Base-by-base conservation (phyloP, 2,113 vertebrate genomes). In the Bos javanicus region DNA sequence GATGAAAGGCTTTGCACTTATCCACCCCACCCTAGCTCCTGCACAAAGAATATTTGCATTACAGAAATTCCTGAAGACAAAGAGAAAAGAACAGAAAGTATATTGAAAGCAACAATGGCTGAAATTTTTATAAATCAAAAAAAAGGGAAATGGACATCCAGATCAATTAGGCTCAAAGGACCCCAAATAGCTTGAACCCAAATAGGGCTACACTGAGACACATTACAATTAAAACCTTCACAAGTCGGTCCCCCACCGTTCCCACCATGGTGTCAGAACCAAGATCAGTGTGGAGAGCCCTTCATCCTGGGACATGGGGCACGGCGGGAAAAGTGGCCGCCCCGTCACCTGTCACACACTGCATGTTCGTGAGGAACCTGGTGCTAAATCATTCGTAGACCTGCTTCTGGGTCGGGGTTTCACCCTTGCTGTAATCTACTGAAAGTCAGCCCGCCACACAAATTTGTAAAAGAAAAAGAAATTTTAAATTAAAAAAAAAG, bases 281-380 rank as follows among this genome's bases (percentile, higher is more conserved):
- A 74, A 21, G 67, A 0, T 74, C 36, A 12, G 19, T 74, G 36
- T 74, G 67, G 67, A 74, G 19, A 74, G 19, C 67, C 67, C 67
- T 74, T 74, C n/a, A 74, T 74, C 36, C n/a, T 74, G 67, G n/a
- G 36, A 74, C 36, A 25, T 6, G 21, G 67, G 67, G 36, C 3
- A 0, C 0, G 0, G 67, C 2, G 21, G 67, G n/a, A 25, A 39
- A 39, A 74, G 67, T 39, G 19, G 67, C 36, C 0, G 0, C 67
- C 67, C 67, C 67, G 10, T 74, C n/a, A 74, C 36, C 67, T 0
- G 0, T 39, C 67, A 74, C 4, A 4, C n/a, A 74, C n/a, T 23
- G 10, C 36, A 25, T 25, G 19, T 74, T 74, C 33, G 0, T 74
- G 36, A 36, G 36, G 21, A 74, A 74, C 67, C 36, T 25, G 36